Conservation (phyloP, 2,113 vertebrate genomes). For the Gymnarchus niloticus region DNA sequence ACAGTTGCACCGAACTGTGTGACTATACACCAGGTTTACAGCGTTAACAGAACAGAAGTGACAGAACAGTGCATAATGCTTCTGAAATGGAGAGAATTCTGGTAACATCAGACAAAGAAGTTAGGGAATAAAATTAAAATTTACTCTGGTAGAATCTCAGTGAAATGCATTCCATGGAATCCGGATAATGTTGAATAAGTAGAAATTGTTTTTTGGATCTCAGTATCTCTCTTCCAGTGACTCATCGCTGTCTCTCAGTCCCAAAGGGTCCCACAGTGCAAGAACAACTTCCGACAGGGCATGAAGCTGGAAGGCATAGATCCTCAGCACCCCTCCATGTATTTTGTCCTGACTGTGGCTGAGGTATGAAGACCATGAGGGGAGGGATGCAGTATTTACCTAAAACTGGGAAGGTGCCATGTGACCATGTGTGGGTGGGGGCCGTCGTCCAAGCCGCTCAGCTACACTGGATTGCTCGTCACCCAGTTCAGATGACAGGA, state of each 20-base stretch:
- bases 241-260: conserved; percentile 50
- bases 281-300: conserved; percentile 86
- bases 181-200: too few species aligned
- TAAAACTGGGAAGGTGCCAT: background rate
- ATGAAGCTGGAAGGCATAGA: conserved; percentile 98
- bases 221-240: background rate
- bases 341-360: conserved; percentile 92
- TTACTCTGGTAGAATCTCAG: background rate
- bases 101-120: background rate
- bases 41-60: too few species aligned
- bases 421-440: background rate
- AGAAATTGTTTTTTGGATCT: background rate
- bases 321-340: conserved; percentile 94
- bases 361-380: conserved; percentile 64
- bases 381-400: background rate
- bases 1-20: background rate
- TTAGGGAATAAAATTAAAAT: background rate
- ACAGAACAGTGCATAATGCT: background rate
- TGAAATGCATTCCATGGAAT: too few species aligned
- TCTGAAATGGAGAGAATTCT: background rate
- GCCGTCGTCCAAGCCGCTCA: background rate
- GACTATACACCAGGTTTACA: background rate
- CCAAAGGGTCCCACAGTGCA: conserved; percentile 70
- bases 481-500: too few species aligned
- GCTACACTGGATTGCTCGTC: background rate